These are phyloP conservation scores for Melanerpes aurifrons DNA, from an alignment of 2,113 vertebrate species.

Conservation along the genomic window DNA sequence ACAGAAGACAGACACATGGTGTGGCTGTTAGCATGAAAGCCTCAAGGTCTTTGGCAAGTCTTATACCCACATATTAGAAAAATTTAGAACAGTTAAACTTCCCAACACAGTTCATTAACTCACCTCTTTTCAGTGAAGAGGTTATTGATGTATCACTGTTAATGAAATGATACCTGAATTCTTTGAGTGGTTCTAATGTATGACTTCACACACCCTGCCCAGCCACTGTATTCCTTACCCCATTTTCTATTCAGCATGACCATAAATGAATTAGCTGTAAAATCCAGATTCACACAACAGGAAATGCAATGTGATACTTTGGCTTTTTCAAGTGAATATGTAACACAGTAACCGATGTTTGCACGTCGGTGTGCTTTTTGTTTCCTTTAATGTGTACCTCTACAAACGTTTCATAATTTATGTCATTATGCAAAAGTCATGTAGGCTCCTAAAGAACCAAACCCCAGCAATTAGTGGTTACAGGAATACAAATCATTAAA, in stretches of 20 bases:
- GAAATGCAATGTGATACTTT: neutral
- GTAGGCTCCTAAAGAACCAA: neutral
- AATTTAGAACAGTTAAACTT: neutral
- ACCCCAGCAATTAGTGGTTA: neutral
- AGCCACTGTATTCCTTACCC: neutral
- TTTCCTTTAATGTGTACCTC: neutral
- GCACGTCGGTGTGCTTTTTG: accelerated
- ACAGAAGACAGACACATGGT: neutral
- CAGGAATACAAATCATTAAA: neutral
- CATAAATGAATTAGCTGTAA: neutral
- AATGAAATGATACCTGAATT: neutral
- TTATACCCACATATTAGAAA: neutral
- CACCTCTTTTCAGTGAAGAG: neutral
- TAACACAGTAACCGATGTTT: neutral
- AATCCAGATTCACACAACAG: neutral
- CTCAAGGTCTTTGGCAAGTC: neutral
- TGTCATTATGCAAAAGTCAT: neutral
- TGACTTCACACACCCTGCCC: neutral
- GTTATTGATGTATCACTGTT: neutral
- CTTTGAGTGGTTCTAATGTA: neutral
- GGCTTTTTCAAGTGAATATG: neutral
- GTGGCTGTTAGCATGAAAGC: neutral
- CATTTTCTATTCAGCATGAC: neutral
- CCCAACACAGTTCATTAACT: neutral
- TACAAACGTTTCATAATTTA: neutral